Evolutionary conservation across 2,113 vertebrate species (phyloP).

Genomic region (Neolamprologus falcicula): DNA sequence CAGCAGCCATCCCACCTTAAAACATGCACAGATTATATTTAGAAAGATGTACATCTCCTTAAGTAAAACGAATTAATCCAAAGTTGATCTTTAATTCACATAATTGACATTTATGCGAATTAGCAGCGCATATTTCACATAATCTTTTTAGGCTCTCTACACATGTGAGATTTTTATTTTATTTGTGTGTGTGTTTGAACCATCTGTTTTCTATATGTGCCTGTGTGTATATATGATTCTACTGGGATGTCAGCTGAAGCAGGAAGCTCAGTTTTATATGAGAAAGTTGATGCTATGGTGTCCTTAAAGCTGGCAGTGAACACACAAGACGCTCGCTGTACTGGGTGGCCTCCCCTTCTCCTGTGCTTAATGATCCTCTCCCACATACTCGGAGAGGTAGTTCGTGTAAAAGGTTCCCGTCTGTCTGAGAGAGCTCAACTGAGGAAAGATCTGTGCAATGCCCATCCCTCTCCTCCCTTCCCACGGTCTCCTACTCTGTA

Average conservation of each 20-base stretch:
- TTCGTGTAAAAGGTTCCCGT: not conserved
- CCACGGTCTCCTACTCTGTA: not conserved
- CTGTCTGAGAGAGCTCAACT: not conserved
- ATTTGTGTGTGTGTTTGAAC: not conserved
- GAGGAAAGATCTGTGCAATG: not conserved
- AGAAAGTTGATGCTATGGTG: slow-evolving; percentile 24
- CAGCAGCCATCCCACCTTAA: not conserved
- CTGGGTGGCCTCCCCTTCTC: slow-evolving; percentile 23
- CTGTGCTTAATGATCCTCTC: slow-evolving; percentile 44
- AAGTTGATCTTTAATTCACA: not conserved
- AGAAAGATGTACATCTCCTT: not conserved
- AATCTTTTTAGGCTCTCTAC: not conserved
- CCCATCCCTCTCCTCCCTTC: not conserved
- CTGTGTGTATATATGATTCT: not conserved
- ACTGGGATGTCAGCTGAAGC: not conserved
- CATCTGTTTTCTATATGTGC: not conserved
- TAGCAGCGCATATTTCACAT: not conserved
- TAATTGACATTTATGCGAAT: not conserved
- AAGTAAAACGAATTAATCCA: not conserved
- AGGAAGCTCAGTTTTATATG: slow-evolving; percentile 30
- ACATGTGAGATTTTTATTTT: not conserved
- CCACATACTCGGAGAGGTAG: not conserved
- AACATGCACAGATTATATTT: not conserved
- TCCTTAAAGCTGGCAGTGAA: not conserved
- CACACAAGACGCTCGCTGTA: not conserved